A percentile compares a stretch with the other conserved stretches of the same genome.
Conservation (phyloP, 1,140 invertebrate species). For the Zeugodacus cucurbitae region DNA sequence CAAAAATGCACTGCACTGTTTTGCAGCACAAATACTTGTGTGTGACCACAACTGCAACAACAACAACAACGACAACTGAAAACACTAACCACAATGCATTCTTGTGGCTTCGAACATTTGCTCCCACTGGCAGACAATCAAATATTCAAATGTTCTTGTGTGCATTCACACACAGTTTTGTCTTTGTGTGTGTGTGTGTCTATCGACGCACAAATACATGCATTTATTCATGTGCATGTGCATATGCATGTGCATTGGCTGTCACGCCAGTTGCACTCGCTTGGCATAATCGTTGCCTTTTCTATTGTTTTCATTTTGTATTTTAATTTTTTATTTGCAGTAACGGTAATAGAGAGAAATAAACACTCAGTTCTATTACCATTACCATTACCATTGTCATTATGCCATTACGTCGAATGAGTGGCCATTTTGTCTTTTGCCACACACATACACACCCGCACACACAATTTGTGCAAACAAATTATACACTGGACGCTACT, state of each 20-base stretch:
- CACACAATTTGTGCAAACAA: background rate
- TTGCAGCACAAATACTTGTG: background rate
- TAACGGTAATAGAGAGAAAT: background rate
- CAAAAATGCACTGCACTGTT: background rate
- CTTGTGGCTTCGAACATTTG: background rate
- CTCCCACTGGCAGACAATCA: background rate
- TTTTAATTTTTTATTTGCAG: background rate
- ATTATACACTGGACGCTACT: background rate
- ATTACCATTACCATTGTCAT: slow-evolving; percentile 6
- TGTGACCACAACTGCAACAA: background rate
- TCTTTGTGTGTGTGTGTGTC: background rate
- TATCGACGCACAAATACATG: background rate
- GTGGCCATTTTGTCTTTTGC: slow-evolving; percentile 10
- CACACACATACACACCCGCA: background rate
- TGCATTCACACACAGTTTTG: background rate
- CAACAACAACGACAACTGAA: background rate
- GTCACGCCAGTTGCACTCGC: background rate
- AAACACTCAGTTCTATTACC: background rate
- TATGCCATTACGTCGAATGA: slow-evolving; percentile 25
- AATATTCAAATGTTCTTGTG: slow-evolving; percentile 1
- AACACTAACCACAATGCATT: background rate
- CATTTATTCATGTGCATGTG: background rate
- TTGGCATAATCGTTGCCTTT: background rate
- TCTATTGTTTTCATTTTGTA: background rate
- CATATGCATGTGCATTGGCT: background rate